Evolutionary conservation across 2,113 vertebrate species (phyloP).

Genomic region (Desmodus rotundus): DNA sequence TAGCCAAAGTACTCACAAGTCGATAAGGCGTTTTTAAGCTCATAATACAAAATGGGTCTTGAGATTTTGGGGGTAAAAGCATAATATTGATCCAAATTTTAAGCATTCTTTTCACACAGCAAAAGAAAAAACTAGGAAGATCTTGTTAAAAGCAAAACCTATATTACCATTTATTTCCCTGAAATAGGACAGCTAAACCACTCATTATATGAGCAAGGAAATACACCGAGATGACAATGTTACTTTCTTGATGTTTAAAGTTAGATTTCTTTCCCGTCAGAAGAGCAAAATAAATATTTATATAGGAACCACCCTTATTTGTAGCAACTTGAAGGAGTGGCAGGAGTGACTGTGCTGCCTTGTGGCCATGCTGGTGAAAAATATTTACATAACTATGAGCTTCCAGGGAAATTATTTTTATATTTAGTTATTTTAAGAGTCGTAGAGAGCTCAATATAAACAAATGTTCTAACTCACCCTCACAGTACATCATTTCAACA

Average conservation of each 20-base stretch:
- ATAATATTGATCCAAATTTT: neutral
- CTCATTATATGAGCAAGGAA: neutral
- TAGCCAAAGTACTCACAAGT: neutral
- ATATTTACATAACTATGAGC: slow-evolving; percentile 71
- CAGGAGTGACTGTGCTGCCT: slow-evolving; percentile 62
- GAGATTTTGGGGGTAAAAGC: neutral
- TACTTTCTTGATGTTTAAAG: slow-evolving; percentile 43
- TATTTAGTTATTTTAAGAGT: neutral
- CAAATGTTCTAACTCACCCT: slow-evolving; percentile 53
- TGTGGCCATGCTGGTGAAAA: slow-evolving; percentile 59
- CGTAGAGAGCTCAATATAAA: slow-evolving; percentile 37
- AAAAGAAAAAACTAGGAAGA: neutral
- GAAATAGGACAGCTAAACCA: neutral
- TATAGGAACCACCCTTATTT: slow-evolving; percentile 70
- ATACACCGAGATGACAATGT: slow-evolving; percentile 21
- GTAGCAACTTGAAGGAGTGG: slow-evolving; percentile 64
- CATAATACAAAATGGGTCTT: neutral
- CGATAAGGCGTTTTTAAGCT: neutral
- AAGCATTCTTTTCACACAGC: slow-evolving; percentile 17
- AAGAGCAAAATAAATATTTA: slow-evolving; percentile 82
- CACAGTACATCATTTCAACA: neutral
- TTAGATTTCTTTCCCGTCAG: slow-evolving; percentile 50
- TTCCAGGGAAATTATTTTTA: slow-evolving; percentile 51
- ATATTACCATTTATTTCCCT: neutral
- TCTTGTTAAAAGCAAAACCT: neutral